phyloP scores from a whole-genome alignment of 2,797 vertebrate species.

The Rhinatrema bivittatum region DNA sequence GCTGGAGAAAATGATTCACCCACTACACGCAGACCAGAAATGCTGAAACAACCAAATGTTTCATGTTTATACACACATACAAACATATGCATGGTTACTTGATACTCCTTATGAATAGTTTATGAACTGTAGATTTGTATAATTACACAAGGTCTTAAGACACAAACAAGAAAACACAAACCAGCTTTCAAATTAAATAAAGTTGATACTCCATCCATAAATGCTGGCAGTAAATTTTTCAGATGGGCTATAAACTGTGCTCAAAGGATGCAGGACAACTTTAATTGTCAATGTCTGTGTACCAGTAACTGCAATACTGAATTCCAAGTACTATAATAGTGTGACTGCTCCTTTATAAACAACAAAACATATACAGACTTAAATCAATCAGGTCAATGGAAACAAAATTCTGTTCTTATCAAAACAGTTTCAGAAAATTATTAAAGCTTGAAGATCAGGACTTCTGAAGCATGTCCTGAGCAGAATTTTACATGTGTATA shows the following conservation, averaged over 20 bases:
- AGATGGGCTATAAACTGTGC: neutral
- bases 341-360: too few species aligned
- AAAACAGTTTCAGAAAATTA: too few species aligned
- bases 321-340: neutral
- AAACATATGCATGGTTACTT: too few species aligned
- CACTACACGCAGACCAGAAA: constrained; percentile 73
- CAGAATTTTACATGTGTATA: too few species aligned
- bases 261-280: neutral
- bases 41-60: constrained; percentile 48
- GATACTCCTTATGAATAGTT: too few species aligned
- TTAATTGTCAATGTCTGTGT: neutral
- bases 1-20: constrained; percentile 77
- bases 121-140: too few species aligned
- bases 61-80: neutral
- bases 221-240: neutral
- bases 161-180: neutral
- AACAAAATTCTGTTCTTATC: too few species aligned
- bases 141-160: neutral
- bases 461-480: too few species aligned
- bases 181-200: neutral
- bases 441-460: too few species aligned
- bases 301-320: neutral
- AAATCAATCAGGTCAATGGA: too few species aligned
- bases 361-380: too few species aligned
- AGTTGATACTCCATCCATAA: neutral